phyloP scores from a whole-genome alignment of 2,888 invertebrate species.

The Hecatera dysodea region DNA sequence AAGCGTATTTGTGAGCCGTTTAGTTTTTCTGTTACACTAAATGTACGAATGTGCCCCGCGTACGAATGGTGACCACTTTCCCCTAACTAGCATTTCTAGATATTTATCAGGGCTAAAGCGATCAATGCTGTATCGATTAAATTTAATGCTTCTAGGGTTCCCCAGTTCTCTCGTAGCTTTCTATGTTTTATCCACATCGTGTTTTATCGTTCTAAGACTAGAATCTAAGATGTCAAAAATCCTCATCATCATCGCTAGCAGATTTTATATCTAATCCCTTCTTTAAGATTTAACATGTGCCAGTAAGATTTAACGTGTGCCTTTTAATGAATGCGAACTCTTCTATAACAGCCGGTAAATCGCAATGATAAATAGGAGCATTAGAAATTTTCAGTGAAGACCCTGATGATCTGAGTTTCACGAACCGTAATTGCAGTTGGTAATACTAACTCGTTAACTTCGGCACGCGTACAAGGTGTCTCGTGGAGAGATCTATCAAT shows the following conservation, averaged over 20 bases:
- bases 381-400: constrained; percentile 52
- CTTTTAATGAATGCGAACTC: constrained; percentile 6
- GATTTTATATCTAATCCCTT: neutral
- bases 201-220: neutral
- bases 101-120: constrained; percentile 28
- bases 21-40: too few species aligned
- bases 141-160: neutral
- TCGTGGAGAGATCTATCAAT: constrained; percentile 81
- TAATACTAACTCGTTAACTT: constrained; percentile 63
- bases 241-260: too few species aligned
- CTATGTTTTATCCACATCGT: neutral
- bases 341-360: constrained; percentile 3
- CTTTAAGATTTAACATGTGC: constrained; percentile 10
- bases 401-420: constrained; percentile 53
- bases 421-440: constrained; percentile 57
- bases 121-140: neutral
- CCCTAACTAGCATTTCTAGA: constrained; percentile 19
- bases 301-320: constrained; percentile 12
- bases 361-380: constrained; percentile 10
- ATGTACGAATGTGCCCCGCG: too few species aligned
- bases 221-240: neutral
- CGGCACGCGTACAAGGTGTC: constrained; percentile 82
- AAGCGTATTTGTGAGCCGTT: too few species aligned
- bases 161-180: neutral
- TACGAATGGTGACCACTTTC: too few species aligned